Evolutionary conservation across 2,113 vertebrate species (phyloP), one percentile per base, ranked within the genome.

Genomic region (Cervus canadensis): DNA sequence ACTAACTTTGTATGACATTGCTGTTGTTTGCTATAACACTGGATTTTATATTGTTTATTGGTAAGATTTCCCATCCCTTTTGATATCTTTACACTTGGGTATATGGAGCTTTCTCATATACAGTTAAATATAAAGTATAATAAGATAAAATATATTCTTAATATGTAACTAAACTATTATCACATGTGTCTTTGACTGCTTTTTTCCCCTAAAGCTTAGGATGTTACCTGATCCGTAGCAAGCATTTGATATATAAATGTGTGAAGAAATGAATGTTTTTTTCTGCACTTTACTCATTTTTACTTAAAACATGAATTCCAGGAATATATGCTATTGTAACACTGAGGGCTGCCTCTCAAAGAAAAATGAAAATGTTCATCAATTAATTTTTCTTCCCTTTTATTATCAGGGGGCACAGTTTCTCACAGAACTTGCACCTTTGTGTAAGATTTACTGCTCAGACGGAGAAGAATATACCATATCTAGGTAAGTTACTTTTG

Each of bases 381-480:
- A 57, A 9, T 82, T 60, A 92, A 91, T 88, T 64, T 64, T 21
- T 91, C 36, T 87, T 87, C 52, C 82, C 36, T 98, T 85, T 82
- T 74, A 25, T 87, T 60, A 60, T 91, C 89, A 99, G 99, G 99
- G 99, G 57, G 99, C 99, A 52, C 99, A 99, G 97, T 99, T 99
- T 98, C 98, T 99, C 83, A 99, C 99, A 67, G 99, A 99, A 97
- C 99, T 99, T 83, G 99, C 99, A 85, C 99, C 99, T 59, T 98
- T 99, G 89, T 99, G 99, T 97, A 99, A 99, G 94, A 99, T 99
- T 98, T 99, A 99, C 33, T 99, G 99, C 91, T 99, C 99, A 59
- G 99, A 99, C 98, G 99, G 99, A 78, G 99, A 99, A 6, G 99
- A 99, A 97, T 99, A 99, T 96, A 99, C 99, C 3, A 97, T 99